Evolutionary conservation across 2,888 invertebrate species (phyloP), one percentile per base, ranked within the genome.

Genomic region (Megamerina dolium): DNA sequence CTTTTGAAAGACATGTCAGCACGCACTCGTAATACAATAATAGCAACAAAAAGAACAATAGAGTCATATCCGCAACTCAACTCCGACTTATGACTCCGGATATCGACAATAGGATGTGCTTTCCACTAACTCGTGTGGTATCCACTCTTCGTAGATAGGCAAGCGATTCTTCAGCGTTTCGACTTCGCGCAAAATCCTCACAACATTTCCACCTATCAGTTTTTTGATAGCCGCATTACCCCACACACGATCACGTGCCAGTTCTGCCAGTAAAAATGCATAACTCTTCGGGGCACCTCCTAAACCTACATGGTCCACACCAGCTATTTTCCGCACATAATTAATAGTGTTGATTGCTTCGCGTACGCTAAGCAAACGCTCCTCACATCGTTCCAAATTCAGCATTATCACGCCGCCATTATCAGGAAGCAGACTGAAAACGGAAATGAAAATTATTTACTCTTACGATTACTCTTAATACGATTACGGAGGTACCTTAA

Each of bases 391-490:
- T 61, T 77, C 78, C 63, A 81, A 76, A 61, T 78, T 80, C 17
- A 81, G 74, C 77, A 81, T 78, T 13, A 81, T 76, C 2, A 81
- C 73, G 14, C 81, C 81, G 32, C 78, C 77, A 55, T 81, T 81
- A 46, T 73, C 67, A 2, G 72, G 63, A 37, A 71, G 52, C 23
- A 70, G 48, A 40, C 70, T 69, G 43, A 3, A 49, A 45, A 16
- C 5, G 12, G 26, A 16, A 36, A 23, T 23, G 14, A 18, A 12
- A 35, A 17, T 20, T 3, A 12, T 16, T 30, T 21, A 29, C 8
- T 27, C 12, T n/a, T n/a, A n/a, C 20, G 18, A 10, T 10, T 9
- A 13, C 13, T 19, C 5, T 16, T 19, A n/a, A 19, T 19, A 2
- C 9, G 13, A 31, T 2, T 31, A n/a, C n/a, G n/a, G n/a, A n/a